These are phyloP conservation scores for Ormyrus thymus DNA, from an alignment of 2,888 invertebrate species.

Conservation along the genomic window DNA sequence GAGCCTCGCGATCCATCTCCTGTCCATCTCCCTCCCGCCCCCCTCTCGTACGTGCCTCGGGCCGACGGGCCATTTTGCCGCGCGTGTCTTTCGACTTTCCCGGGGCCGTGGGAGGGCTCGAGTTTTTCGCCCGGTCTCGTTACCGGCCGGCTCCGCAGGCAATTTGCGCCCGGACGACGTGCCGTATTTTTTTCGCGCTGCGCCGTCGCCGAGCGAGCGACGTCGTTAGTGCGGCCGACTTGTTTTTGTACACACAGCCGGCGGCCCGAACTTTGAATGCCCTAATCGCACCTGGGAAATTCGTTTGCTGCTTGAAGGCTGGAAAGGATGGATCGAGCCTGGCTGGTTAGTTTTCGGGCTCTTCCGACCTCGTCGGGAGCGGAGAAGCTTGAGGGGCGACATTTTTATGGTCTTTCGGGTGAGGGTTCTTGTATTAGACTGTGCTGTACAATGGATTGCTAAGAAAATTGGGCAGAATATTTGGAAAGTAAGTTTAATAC, in stretches of 20 bases:
- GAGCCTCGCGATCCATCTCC: conserved; percentile 59
- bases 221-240: too few relatives aligned
- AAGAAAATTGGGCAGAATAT: too few relatives aligned
- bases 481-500: too few relatives aligned
- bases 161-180: conserved; percentile 23
- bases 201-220: too few relatives aligned
- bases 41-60: not conserved
- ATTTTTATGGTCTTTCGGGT: too few relatives aligned
- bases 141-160: conserved; percentile 24
- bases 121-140: not conserved
- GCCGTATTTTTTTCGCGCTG: conserved; percentile 8
- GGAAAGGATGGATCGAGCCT: not conserved
- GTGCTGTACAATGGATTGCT: too few relatives aligned
- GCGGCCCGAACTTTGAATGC: not conserved
- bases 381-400: too few relatives aligned
- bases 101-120: too few relatives aligned
- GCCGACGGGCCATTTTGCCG: conserved; percentile 33
- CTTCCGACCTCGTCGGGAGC: too few relatives aligned
- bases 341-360: too few relatives aligned
- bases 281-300: not conserved
- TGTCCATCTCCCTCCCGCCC: conserved; percentile 26
- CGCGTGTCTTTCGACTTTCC: not conserved
- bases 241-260: too few relatives aligned
- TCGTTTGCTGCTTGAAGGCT: not conserved
- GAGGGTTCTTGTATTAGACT: too few relatives aligned